Conservation (phyloP, 2,113 vertebrate genomes). For the Tenebrosternarchus preto region DNA sequence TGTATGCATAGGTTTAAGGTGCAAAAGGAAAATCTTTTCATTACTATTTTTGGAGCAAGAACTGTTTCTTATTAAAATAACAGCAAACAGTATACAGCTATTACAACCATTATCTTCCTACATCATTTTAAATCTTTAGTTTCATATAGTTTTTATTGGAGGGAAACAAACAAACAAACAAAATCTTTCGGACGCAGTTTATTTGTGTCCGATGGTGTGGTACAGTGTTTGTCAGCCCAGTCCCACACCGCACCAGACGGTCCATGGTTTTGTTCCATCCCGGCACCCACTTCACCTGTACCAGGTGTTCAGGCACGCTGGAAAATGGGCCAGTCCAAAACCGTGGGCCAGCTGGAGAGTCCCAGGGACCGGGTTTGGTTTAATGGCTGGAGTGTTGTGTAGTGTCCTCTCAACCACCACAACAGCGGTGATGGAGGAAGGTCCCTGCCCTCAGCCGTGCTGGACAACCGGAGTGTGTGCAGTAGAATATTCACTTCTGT, state of each 20-base stretch:
- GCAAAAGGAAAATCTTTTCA: slow-evolving; percentile 41
- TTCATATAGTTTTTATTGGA: background rate
- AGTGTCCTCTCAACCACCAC: background rate
- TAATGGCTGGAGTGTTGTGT: background rate
- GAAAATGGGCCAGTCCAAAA: too few species aligned
- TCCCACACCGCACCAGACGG: too few species aligned
- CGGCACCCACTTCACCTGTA: too few species aligned
- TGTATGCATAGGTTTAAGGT: slow-evolving; percentile 52
- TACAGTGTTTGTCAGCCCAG: too few species aligned
- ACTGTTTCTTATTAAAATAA: slow-evolving; percentile 62
- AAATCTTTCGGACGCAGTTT: background rate
- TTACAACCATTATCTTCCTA: background rate
- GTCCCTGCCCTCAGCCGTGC: too few species aligned
- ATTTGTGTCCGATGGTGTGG: background rate
- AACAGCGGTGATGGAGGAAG: background rate
- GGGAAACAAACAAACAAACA: background rate
- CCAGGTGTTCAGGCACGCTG: too few species aligned
- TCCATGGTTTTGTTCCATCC: too few species aligned
- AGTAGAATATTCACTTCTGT: background rate
- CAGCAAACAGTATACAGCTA: slow-evolving; percentile 9
- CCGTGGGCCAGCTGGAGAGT: too few species aligned
- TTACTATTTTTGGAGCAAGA: slow-evolving; percentile 59
- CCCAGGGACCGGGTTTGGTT: too few species aligned
- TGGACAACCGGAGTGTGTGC: background rate
- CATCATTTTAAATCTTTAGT: background rate